These are phyloP conservation scores for Helogale parvula DNA, from an alignment of 2,113 vertebrate species.

Conservation along the genomic window DNA sequence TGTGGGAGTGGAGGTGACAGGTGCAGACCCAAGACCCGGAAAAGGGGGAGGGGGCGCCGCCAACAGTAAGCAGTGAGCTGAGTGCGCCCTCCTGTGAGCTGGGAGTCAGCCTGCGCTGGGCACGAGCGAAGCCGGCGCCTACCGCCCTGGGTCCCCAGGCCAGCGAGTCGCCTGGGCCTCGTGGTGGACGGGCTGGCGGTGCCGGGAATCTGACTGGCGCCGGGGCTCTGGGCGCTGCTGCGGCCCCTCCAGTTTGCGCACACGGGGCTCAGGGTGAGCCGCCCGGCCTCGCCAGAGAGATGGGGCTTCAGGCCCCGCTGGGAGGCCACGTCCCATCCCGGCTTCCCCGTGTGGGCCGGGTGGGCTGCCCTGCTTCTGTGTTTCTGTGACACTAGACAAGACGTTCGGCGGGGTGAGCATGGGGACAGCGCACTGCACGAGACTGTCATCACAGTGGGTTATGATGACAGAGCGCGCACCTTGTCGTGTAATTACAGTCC, in stretches of 20 bases:
- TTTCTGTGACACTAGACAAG: background rate
- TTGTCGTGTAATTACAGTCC: background rate
- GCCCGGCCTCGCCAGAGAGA: rapidly evolving
- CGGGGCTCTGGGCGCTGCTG: background rate
- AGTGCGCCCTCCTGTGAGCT: background rate
- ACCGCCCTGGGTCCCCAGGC: no score
- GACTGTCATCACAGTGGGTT: background rate
- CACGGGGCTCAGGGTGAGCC: rapidly evolving
- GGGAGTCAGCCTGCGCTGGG: background rate
- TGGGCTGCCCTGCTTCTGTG: background rate
- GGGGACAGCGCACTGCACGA: background rate
- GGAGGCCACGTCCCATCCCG: background rate
- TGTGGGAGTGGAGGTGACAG: background rate
- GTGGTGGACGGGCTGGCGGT: rapidly evolving
- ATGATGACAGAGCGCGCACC: background rate
- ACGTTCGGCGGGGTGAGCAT: background rate
- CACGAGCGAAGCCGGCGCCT: rapidly evolving
- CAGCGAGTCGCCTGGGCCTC: background rate
- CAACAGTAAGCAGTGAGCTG: background rate
- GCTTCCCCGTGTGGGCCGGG: rapidly evolving
- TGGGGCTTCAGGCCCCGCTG: rapidly evolving
- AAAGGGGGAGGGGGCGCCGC: background rate
- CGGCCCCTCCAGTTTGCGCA: background rate
- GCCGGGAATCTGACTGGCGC: no score
- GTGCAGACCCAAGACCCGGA: background rate